A percentile compares a stretch with the other conserved stretches of the same genome.
phyloP scores from a whole-genome alignment of 2,113 vertebrate species.

The Platanista minor region DNA sequence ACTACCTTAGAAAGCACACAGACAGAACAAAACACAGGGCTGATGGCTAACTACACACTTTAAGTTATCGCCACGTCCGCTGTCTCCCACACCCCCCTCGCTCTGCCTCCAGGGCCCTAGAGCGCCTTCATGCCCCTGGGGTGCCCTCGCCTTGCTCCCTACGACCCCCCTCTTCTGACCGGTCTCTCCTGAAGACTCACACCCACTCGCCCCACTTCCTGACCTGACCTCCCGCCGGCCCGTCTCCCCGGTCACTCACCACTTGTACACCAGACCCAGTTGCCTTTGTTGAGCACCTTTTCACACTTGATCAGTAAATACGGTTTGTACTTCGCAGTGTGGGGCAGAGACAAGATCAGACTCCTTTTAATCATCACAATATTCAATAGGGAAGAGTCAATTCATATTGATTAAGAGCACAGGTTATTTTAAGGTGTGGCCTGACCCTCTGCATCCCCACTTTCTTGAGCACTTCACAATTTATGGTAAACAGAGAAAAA shows the following conservation, averaged over 20 bases:
- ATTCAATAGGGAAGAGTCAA: accelerated
- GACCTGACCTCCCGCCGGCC: accelerated
- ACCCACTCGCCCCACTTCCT: neutral
- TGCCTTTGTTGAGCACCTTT: neutral
- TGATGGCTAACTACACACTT: neutral
- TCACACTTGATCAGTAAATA: neutral
- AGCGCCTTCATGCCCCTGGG: accelerated
- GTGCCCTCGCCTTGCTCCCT: neutral
- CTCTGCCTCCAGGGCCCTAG: no score
- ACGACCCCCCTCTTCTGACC: neutral
- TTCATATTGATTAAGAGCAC: accelerated
- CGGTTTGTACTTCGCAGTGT: neutral
- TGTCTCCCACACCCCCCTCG: neutral
- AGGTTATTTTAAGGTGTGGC: no score
- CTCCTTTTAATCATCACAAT: neutral
- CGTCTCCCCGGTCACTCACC: neutral
- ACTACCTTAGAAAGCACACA: neutral
- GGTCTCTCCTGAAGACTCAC: neutral
- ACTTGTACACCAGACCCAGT: accelerated
- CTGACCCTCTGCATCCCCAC: accelerated
- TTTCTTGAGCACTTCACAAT: neutral
- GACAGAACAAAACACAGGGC: neutral
- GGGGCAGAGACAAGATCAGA: neutral
- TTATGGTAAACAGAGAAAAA: neutral
- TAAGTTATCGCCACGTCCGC: no score